Conservation (phyloP, 1,140 invertebrate species). For the Cotesia typhae region DNA sequence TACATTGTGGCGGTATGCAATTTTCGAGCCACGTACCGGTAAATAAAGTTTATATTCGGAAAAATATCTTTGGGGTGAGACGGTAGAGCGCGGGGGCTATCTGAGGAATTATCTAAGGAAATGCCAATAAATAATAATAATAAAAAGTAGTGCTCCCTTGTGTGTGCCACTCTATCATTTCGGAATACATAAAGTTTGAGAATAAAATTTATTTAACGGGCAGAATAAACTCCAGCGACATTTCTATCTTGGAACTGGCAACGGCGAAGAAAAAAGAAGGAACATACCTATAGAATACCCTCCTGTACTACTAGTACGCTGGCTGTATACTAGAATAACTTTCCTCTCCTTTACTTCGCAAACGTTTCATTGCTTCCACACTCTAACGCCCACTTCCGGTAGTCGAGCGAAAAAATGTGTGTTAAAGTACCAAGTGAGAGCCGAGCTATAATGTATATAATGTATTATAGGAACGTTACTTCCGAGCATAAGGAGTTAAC, state of each 20-base stretch:
- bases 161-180: conserved; percentile 2
- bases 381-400: conserved; percentile 11
- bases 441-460: neutral
- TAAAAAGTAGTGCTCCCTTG: conserved; percentile 29
- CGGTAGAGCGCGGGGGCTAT: conserved; percentile 12
- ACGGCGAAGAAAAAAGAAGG: too few relatives aligned
- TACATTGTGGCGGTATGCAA: neutral
- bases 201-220: conserved; percentile 34
- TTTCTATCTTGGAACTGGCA: neutral
- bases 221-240: conserved; percentile 23
- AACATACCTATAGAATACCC: too few relatives aligned
- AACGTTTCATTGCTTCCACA: neutral
- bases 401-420: conserved; percentile 3
- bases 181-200: neutral
- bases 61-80: neutral
- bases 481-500: conserved; percentile 8
- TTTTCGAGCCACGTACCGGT: conserved; percentile 11
- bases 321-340: neutral
- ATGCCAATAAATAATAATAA: conserved; percentile 33
- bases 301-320: too few relatives aligned
- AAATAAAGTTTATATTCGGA: conserved; percentile 12
- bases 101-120: conserved; percentile 35
- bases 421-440: neutral
- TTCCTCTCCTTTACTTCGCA: neutral
- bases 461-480: neutral